A percentile compares a stretch with the other conserved stretches of the same genome.
These are phyloP conservation scores for Prunella strophiata DNA, from an alignment of 2,797 vertebrate genomes.

Conservation along the genomic window DNA sequence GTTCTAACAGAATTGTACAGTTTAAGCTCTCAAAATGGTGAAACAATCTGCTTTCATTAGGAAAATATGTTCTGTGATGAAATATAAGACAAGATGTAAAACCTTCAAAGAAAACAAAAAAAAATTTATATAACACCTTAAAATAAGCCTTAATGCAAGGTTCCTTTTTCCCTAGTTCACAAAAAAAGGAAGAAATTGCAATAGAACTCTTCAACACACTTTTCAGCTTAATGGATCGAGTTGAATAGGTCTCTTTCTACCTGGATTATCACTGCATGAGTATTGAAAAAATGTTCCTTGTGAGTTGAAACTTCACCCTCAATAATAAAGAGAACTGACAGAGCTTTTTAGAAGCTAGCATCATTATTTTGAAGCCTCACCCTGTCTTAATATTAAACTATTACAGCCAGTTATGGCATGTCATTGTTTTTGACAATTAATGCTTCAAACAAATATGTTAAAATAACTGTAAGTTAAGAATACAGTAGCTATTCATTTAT, in stretches of 20 bases:
- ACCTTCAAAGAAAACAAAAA: background rate
- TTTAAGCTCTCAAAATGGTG: background rate
- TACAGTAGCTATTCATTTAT: background rate
- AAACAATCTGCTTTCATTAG: background rate
- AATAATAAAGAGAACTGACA: conserved; percentile 8
- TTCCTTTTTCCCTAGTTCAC: background rate
- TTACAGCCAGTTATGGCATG: background rate
- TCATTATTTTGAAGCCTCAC: background rate
- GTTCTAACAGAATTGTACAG: background rate
- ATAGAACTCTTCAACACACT: background rate
- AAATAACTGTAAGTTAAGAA: background rate
- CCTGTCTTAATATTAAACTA: background rate
- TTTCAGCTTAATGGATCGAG: background rate
- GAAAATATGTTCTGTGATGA: background rate
- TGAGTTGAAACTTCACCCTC: conserved; percentile 21
- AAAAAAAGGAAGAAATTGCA: background rate
- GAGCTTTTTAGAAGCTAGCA: background rate
- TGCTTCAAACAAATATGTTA: background rate
- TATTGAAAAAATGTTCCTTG: conserved; percentile 15
- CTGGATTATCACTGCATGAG: background rate
- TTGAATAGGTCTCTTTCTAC: conserved; percentile 7
- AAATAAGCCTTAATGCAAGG: background rate
- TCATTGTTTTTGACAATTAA: background rate
- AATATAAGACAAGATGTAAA: background rate
- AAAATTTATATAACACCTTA: background rate